Base-by-base conservation (phyloP, 1,140 invertebrate genomes). In the Diuraphis noxia region DNA sequence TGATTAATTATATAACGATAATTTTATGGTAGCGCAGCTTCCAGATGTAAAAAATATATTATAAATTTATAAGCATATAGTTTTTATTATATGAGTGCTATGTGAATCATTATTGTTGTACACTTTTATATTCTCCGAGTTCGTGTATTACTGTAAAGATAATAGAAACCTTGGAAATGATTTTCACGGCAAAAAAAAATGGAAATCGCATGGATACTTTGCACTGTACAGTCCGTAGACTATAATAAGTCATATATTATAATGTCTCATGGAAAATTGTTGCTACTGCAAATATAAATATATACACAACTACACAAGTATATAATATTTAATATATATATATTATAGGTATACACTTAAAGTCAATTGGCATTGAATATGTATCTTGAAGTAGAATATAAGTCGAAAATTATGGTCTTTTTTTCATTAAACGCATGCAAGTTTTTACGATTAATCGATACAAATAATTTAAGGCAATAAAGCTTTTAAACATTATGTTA, bases 81-180 rank as follows among this genome's bases (percentile, higher is more conserved):
- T 40, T 38, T 40, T 82, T 82, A 40, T 38, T 82, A 25, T 40
- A 82, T 13, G 36, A 82, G 79, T 25, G n/a, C n/a, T n/a, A n/a
- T n/a, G 38, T 40, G 9, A 30, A 38, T 36, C 23, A 25, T 13
- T 13, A 21, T 81, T 40, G 23, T 40, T 40, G 21, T 38, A 25
- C 21, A 84, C 19, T 41, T 25, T 43, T 84, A 17, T 84, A 17
- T 84, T 43, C 13, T 30, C 30, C 41, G 30, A 85, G 23, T 49
- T n/a, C 21, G n/a, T 41, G 34, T 56, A 40, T 38, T 52, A 46
- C 21, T 36, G 36, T 41, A 72, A 77, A 90, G 41, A 77, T 90
- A 77, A 79, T 46, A 34, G 40, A 43, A 90, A 77, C 88, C 88
- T 90, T 90, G 63, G 63, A 90, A 79, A 79, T 79, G 34, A 90